Conservation (phyloP, 2,888 invertebrate genomes). For the Mimumesa dahlbomi region DNA sequence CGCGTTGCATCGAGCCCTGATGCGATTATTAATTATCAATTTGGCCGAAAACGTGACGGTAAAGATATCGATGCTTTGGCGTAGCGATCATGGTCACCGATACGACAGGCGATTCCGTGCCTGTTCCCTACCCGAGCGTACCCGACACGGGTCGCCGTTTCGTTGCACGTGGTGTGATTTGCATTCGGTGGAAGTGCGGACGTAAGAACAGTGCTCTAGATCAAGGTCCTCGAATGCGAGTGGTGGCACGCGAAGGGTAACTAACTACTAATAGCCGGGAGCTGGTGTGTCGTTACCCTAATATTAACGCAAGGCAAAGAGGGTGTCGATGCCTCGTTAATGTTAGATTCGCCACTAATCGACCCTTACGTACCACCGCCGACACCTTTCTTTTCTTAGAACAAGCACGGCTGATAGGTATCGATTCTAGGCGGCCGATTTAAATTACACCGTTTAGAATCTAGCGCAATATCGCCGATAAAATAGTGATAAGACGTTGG, state of each 20-base stretch:
- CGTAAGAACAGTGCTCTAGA: conserved; percentile 18
- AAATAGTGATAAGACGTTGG: background rate
- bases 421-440: conserved; percentile 10
- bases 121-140: too few relatives aligned
- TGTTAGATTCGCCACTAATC: conserved; percentile 7
- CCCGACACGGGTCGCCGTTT: too few relatives aligned
- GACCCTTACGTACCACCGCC: background rate
- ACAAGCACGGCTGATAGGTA: background rate
- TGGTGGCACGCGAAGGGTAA: conserved; percentile 33
- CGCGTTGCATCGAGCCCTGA: too few relatives aligned
- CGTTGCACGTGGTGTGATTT: conserved; percentile 1
- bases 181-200: background rate
- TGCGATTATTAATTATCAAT: conserved; percentile 8
- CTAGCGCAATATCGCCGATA: conserved; percentile 10
- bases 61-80: too few relatives aligned
- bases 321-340: conserved; percentile 19
- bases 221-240: conserved; percentile 23
- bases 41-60: background rate
- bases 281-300: conserved; percentile 14
- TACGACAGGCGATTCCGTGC: too few relatives aligned
- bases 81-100: too few relatives aligned
- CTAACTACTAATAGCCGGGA: conserved; percentile 23
- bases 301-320: conserved; percentile 16
- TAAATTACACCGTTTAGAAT: background rate
- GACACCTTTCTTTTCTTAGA: background rate